phyloP scores from a whole-genome alignment of 2,113 vertebrate genomes.

The Columbina picui region DNA sequence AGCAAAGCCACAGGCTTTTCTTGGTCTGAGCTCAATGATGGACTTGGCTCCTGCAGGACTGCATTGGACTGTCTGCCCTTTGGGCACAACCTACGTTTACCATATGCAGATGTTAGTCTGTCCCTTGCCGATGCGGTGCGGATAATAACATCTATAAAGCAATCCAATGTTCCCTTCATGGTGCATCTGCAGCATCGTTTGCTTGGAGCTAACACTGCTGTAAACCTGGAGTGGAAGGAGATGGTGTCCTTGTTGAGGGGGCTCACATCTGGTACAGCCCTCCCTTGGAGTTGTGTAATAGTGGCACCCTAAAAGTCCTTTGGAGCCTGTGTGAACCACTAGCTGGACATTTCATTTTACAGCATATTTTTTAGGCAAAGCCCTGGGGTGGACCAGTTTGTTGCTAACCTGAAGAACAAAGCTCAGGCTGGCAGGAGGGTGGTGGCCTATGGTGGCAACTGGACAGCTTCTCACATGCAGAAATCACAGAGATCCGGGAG shows the following conservation, averaged over 20 bases:
- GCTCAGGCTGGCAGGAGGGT: background rate
- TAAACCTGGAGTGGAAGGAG: background rate
- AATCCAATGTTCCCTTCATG: background rate
- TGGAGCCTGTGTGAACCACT: background rate
- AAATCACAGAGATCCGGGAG: background rate
- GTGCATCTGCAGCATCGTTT: fast-evolving
- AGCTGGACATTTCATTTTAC: background rate
- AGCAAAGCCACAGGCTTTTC: background rate
- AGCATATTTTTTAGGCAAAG: background rate
- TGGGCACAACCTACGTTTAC: background rate
- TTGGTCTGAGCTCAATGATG: background rate
- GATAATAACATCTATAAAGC: background rate
- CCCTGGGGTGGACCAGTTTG: background rate
- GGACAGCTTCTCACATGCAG: background rate
- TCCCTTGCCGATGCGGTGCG: background rate
- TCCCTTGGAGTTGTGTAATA: background rate
- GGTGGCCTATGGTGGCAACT: background rate
- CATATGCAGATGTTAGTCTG: background rate
- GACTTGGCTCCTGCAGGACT: background rate
- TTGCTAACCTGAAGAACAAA: background rate
- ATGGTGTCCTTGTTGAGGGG: fast-evolving
- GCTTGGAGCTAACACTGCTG: background rate
- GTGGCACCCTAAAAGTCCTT: background rate
- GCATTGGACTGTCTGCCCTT: background rate
- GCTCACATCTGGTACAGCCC: background rate